A percentile compares a stretch with the other conserved stretches of the same genome.
These are phyloP conservation scores for Yponomeuta sedellus DNA, from an alignment of 2,888 invertebrate genomes.

Conservation along the genomic window DNA sequence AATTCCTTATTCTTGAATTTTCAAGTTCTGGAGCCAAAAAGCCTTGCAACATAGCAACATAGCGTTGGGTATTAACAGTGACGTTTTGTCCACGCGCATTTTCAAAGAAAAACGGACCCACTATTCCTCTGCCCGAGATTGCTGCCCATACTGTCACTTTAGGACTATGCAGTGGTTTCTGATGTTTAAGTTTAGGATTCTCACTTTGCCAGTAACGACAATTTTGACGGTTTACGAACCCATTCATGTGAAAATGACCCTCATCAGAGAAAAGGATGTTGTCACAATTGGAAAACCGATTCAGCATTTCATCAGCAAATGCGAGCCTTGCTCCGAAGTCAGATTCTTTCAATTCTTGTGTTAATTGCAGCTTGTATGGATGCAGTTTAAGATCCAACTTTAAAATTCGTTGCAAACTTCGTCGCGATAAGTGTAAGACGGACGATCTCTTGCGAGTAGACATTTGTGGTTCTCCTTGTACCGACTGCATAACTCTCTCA, in stretches of 20 bases:
- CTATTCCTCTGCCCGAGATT: constrained; percentile 24
- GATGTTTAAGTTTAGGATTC: constrained; percentile 24
- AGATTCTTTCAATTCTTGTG: constrained; percentile 13
- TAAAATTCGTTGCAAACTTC: constrained; percentile 18
- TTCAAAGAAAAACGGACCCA: constrained; percentile 25
- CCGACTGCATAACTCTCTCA: constrained; percentile 20
- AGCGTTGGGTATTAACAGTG: constrained; percentile 22
- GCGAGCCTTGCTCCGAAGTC: constrained; percentile 14
- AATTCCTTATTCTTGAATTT: constrained; percentile 24
- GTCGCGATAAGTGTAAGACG: constrained; percentile 19
- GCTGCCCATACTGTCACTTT: constrained; percentile 28
- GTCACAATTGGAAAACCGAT: too few species aligned
- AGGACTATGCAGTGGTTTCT: constrained; percentile 24
- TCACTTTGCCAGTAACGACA: not conserved
- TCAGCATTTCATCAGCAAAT: constrained; percentile 16
- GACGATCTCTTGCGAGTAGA: constrained; percentile 19
- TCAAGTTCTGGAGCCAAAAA: constrained; percentile 25
- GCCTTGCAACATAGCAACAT: constrained; percentile 25
- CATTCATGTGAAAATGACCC: constrained; percentile 8
- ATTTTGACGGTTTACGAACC: constrained; percentile 9
- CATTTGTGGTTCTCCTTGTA: constrained; percentile 17
- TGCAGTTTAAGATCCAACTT: constrained; percentile 16
- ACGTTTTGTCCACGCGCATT: constrained; percentile 23
- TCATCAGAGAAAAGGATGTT: constrained; percentile 12
- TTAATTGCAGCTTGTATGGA: constrained; percentile 15